Evolutionary conservation across 2,113 vertebrate genomes (phyloP).

Genomic region (Empidonax traillii): DNA sequence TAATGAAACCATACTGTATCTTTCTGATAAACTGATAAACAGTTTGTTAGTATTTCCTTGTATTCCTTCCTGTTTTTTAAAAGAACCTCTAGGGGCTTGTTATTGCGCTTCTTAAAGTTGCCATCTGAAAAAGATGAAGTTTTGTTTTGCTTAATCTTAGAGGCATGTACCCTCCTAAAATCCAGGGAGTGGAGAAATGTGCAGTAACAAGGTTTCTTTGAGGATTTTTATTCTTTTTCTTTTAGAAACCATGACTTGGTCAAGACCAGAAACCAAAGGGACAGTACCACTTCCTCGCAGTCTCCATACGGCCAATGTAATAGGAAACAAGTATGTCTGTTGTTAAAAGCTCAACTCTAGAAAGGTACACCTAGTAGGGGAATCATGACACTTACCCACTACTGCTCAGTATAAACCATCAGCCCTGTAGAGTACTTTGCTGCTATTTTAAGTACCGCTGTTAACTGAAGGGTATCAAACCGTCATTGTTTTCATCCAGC

Average conservation of each 20-base stretch:
- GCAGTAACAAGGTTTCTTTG: background rate
- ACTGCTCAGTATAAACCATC: constrained; percentile 31
- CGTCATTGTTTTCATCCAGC: background rate
- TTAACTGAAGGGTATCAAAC: background rate
- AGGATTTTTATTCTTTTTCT: constrained; percentile 34
- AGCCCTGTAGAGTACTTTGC: background rate
- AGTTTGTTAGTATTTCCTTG: background rate
- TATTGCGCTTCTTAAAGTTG: background rate
- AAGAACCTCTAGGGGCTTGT: background rate
- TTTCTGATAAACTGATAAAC: background rate
- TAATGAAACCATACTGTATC: background rate
- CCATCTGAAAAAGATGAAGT: background rate
- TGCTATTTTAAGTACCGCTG: background rate
- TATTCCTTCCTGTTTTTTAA: background rate
- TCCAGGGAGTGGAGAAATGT: background rate
- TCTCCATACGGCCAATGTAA: constrained; percentile 91
- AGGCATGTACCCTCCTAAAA: background rate
- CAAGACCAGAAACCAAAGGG: constrained; percentile 85
- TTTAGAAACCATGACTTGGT: constrained; percentile 95
- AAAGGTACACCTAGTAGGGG: constrained; percentile 74
- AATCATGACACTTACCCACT: constrained; percentile 47
- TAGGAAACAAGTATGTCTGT: constrained; percentile 92
- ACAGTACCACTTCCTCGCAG: constrained; percentile 88
- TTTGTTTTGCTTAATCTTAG: background rate
- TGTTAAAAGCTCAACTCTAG: constrained; percentile 73